Percentiles rank a stretch among this genome's conserved stretches.
Conservation (phyloP, 1,140 invertebrate genomes). For the Zaprionus kolodkinae region DNA sequence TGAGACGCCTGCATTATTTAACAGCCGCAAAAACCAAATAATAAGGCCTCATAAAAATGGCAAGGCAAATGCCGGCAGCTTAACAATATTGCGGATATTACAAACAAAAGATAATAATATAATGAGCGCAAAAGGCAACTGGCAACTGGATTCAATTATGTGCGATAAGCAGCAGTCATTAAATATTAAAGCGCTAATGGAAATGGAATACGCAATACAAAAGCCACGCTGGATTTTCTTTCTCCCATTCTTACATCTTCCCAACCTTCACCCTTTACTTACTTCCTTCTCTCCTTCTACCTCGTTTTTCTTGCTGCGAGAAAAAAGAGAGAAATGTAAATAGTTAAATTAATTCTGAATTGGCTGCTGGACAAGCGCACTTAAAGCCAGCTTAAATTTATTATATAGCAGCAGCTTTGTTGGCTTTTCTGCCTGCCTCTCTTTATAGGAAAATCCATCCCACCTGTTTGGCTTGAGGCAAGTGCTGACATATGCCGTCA, state of each 20-base stretch:
- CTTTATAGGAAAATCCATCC: neutral
- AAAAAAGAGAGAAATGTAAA: neutral
- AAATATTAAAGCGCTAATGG: constrained; percentile 80
- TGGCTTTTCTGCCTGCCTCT: neutral
- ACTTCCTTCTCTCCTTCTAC: neutral
- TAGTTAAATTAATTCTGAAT: neutral
- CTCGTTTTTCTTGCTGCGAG: neutral
- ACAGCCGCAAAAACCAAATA: constrained; percentile 62
- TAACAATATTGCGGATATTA: constrained; percentile 68
- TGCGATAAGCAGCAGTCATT: constrained; percentile 79
- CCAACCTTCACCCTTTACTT: neutral
- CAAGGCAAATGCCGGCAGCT: constrained; percentile 33
- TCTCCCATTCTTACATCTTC: neutral
- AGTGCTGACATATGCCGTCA: constrained; percentile 11
- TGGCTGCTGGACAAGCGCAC: neutral
- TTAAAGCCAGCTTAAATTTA: constrained; percentile 32
- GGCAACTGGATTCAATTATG: constrained; percentile 73
- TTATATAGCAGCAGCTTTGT: constrained; percentile 12
- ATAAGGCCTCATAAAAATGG: constrained; percentile 70
- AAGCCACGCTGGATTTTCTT: constrained; percentile 1
- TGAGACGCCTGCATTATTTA: constrained; percentile 65
- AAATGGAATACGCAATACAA: constrained; percentile 56
- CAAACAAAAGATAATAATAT: constrained; percentile 81
- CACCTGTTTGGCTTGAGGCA: constrained; percentile 5
- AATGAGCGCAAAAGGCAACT: constrained; percentile 72